A percentile compares a stretch with the other conserved stretches of the same genome.
Evolutionary conservation across 2,888 invertebrate species (phyloP).

Genomic region (Sialis fuliginosa): DNA sequence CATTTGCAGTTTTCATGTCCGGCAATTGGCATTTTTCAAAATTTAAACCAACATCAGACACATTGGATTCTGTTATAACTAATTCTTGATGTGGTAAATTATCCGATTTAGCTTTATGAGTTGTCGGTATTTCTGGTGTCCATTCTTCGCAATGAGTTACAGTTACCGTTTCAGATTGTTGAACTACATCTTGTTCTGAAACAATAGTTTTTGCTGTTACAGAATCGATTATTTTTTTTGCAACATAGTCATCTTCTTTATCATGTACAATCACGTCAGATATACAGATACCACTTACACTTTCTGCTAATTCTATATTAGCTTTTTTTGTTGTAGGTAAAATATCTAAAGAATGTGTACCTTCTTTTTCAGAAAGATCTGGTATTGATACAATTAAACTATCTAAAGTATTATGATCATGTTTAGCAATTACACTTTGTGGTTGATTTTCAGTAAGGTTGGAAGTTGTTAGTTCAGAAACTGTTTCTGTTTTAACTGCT

Average conservation of each 20-base stretch:
- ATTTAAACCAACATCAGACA: slow-evolving; percentile 33
- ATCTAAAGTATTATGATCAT: slow-evolving; percentile 30
- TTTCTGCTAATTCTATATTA: slow-evolving; percentile 18
- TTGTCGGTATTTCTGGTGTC: slow-evolving; percentile 21
- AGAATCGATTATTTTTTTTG: slow-evolving; percentile 20
- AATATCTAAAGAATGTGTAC: slow-evolving; percentile 17
- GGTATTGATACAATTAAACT: slow-evolving; percentile 35
- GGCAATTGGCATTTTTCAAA: slow-evolving; percentile 31
- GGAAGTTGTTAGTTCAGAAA: slow-evolving; percentile 24
- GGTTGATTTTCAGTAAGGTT: slow-evolving; percentile 19
- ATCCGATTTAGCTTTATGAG: slow-evolving; percentile 29
- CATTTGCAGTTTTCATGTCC: slow-evolving; percentile 31
- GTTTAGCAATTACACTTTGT: slow-evolving; percentile 24
- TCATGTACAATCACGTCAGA: slow-evolving; percentile 26
- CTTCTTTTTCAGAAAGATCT: slow-evolving; percentile 30
- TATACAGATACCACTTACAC: slow-evolving; percentile 22
- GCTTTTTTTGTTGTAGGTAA: slow-evolving; percentile 21
- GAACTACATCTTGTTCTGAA: slow-evolving; percentile 26
- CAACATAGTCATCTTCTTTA: slow-evolving; percentile 25
- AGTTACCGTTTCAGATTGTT: slow-evolving; percentile 28
- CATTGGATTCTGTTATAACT: slow-evolving; percentile 30
- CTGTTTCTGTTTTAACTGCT: slow-evolving; percentile 28
- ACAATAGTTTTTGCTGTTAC: slow-evolving; percentile 25
- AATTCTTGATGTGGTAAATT: slow-evolving; percentile 30
- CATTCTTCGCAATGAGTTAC: slow-evolving; percentile 27